Evolutionary conservation across 1,140 invertebrate species (phyloP), one percentile per base, ranked within the genome.

Genomic region (Bathynomus jamesi): DNA sequence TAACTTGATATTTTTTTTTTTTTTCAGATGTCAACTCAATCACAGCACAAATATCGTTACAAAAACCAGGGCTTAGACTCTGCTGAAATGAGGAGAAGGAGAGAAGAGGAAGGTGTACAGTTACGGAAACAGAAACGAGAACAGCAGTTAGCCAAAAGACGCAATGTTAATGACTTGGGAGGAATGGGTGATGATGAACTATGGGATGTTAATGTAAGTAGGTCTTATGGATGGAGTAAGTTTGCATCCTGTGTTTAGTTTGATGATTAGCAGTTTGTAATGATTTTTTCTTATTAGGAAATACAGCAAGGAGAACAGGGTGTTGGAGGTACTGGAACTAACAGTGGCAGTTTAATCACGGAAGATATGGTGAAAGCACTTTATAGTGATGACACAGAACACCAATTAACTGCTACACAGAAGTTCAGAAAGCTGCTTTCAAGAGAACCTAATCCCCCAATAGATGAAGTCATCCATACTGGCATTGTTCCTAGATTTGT

Each of bases 401-500:
- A 91, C 77, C 94, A 97, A 81, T 85, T 98, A 64, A 83, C 85
- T 79, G 95, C 95, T 17, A 98, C 95, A 63, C 95, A 98, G 80
- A 94, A 91, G 81, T 98, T 98, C 84, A 87, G 96, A 72, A 98
- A 96, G 85, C 84, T 98, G 63, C 84, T 99, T 53, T 97, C 94
- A 76, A 87, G 89, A 82, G 96, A 99, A 84, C 96, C 96, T 8
- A 96, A 98, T 86, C 96, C 96, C 63, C 96, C 95, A 1, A 99
- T 99, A 79, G 94, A 98, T 84, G 95, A 98, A 87, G 96, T 99
- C n/a, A 98, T 98, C 80, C 86, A 90, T 78, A 94, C 93, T 68
- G 95, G 95, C 78, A 96, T 99, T 80, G 92, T 99, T 72, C 96
- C 95, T 28, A 87, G 89, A 84, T 98, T 99, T 87, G 95, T 98